These are phyloP conservation scores for Rhynchophorus ferrugineus DNA, from an alignment of 1,140 invertebrate genomes.

Conservation along the genomic window DNA sequence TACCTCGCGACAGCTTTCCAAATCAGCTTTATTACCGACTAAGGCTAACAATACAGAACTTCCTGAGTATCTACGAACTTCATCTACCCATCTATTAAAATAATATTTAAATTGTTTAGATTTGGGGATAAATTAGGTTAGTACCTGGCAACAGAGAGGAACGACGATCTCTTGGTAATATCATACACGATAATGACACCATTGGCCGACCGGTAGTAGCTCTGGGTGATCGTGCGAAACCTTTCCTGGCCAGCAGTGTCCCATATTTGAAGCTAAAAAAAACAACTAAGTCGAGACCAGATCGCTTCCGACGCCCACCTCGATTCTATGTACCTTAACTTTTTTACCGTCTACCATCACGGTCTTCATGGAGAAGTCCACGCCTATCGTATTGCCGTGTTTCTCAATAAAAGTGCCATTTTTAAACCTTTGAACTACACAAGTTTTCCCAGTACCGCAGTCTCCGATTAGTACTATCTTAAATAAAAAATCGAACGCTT, in stretches of 20 bases:
- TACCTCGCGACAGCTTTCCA: conserved; percentile 73
- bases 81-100: conserved; percentile 82
- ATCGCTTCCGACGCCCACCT: not conserved
- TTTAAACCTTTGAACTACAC: conserved; percentile 86
- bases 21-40: conserved; percentile 88
- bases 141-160: conserved; percentile 67
- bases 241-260: conserved; percentile 90
- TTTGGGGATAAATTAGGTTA: too few species aligned
- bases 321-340: conserved; percentile 68
- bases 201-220: conserved; percentile 89
- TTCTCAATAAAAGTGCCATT: conserved; percentile 88
- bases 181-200: conserved; percentile 93
- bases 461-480: conserved; percentile 80
- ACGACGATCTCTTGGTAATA: conserved; percentile 84
- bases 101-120: not conserved
- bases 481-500: conserved; percentile 72
- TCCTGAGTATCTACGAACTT: conserved; percentile 82
- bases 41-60: conserved; percentile 82
- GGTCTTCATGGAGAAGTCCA: conserved; percentile 97
- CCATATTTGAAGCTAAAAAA: conserved; percentile 75
- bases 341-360: conserved; percentile 84
- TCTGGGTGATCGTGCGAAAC: conserved; percentile 88
- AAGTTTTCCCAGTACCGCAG: conserved; percentile 78
- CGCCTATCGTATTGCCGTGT: conserved; percentile 91
- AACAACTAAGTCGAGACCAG: not conserved